Conservation (phyloP, 2,113 vertebrate genomes). For the Syngnathoides biaculeatus region DNA sequence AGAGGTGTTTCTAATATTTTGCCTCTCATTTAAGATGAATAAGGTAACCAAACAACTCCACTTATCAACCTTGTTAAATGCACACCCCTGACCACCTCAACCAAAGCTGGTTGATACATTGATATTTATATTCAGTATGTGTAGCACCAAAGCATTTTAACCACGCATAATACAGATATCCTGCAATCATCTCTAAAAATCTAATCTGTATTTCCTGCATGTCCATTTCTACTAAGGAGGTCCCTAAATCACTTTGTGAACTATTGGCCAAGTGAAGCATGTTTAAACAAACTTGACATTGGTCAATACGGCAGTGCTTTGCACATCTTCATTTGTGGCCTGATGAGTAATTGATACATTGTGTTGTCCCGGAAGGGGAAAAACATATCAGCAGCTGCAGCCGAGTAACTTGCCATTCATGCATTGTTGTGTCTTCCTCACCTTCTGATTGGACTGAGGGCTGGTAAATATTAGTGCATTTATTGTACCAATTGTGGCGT, state of each 20-base stretch:
- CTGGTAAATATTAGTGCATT: constrained; percentile 56
- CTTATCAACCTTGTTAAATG: too few species aligned
- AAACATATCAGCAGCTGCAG: constrained; percentile 50
- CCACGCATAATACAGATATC: not conserved
- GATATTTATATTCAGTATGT: too few species aligned
- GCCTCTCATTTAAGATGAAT: too few species aligned
- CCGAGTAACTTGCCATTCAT: constrained; percentile 62
- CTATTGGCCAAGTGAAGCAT: not conserved
- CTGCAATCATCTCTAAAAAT: not conserved
- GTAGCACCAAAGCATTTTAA: not conserved
- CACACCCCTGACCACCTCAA: too few species aligned
- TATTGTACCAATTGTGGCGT: constrained; percentile 51
- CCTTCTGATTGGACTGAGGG: constrained; percentile 36
- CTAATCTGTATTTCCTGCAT: not conserved
- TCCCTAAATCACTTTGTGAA: not conserved
- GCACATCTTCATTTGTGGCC: constrained; percentile 32
- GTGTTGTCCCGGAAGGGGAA: constrained; percentile 28
- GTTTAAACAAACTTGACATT: not conserved
- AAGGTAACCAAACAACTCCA: too few species aligned
- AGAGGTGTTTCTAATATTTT: too few species aligned
- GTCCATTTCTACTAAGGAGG: not conserved
- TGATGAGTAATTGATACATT: constrained; percentile 39
- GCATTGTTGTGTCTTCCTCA: constrained; percentile 45
- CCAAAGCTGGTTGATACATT: too few species aligned
- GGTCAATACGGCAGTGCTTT: constrained; percentile 7